Percentiles rank a stretch among this genome's conserved stretches.
These are phyloP conservation scores for Leptinotarsa haldemani DNA, from an alignment of 2,888 invertebrate species.

Conservation along the genomic window DNA sequence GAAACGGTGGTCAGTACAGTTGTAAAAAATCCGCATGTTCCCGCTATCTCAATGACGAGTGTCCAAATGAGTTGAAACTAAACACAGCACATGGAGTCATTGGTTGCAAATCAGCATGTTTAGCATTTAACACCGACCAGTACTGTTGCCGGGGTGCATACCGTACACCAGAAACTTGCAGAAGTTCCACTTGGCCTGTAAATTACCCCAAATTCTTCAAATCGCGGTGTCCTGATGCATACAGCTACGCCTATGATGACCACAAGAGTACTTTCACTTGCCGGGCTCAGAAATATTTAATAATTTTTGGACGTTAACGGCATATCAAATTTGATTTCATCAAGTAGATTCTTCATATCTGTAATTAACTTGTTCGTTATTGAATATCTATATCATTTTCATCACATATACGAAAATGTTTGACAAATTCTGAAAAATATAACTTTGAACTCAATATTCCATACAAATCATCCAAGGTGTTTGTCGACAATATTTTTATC, in stretches of 20 bases:
- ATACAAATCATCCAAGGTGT: too few species aligned
- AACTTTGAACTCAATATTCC: too few species aligned
- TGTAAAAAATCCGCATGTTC: slow-evolving; percentile 62
- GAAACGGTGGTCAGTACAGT: slow-evolving; percentile 58
- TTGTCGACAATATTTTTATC: too few species aligned
- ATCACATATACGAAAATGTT: too few species aligned
- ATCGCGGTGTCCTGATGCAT: slow-evolving; percentile 67
- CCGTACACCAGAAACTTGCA: slow-evolving; percentile 64
- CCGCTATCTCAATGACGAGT: slow-evolving; percentile 59
- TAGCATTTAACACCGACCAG: slow-evolving; percentile 65
- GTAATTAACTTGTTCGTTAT: background rate
- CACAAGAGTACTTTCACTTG: slow-evolving; percentile 67
- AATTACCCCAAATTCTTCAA: slow-evolving; percentile 66
- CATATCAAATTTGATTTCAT: background rate
- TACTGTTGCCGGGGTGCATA: slow-evolving; percentile 67
- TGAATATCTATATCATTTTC: background rate
- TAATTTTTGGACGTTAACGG: slow-evolving; percentile 55
- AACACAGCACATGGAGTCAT: slow-evolving; percentile 54
- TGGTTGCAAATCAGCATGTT: slow-evolving; percentile 68
- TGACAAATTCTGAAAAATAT: too few species aligned
- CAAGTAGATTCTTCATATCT: background rate
- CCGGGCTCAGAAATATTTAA: slow-evolving; percentile 53
- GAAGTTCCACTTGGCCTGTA: slow-evolving; percentile 58
- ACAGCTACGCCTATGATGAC: slow-evolving; percentile 70
- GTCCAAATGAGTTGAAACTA: slow-evolving; percentile 61